Base-by-base conservation (phyloP, 2,113 vertebrate genomes). In the Gallinago paraguaiae region DNA sequence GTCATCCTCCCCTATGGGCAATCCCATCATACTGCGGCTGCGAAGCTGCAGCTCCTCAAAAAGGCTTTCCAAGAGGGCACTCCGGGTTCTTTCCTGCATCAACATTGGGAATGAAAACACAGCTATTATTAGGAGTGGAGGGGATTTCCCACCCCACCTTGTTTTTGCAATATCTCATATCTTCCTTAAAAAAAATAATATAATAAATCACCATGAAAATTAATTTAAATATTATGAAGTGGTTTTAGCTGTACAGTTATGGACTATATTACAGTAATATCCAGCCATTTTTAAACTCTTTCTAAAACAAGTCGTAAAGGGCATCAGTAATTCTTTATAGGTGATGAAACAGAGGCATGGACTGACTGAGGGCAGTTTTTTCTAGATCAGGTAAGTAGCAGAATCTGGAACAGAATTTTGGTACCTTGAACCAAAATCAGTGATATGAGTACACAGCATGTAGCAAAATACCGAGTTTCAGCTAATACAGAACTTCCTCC, bases 11-110 rank as follows among this genome's bases (percentile, higher is more conserved):
- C 95, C 64, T 9, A 78, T 10, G 85, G 97, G 93, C 86, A 98
- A 97, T 59, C 98, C 98, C 98, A 98, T 97, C 98, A 99, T 99
- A 93, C 96, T 98, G 86, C 98, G 98, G 84, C 98, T 99, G 60
- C 97, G 98, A 13, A 97, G 97, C 64, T 97, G 97, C 65, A 99
- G 97, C 94, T 99, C 99, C 48, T 98, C 97, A 86, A 98, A 98
- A 81, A 99, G 95, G 23, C 97, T 98, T 90, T 99, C 98, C 37
- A 99, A 96, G 57, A 99, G 98, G 27, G 98, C 98, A 39, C 98
- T 98, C 45, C 99, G 98, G 7, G 99, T 99, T 28, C 99, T 98
- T 54, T 99, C 98, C 99, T 99, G 90, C 39, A 83, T 19, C 50
- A 69, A 20, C 61, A 50, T 82, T 19, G 9, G 31, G 54, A 88